These are phyloP conservation scores for Pipra filicauda DNA, from an alignment of 2,113 vertebrate species.

Conservation along the genomic window DNA sequence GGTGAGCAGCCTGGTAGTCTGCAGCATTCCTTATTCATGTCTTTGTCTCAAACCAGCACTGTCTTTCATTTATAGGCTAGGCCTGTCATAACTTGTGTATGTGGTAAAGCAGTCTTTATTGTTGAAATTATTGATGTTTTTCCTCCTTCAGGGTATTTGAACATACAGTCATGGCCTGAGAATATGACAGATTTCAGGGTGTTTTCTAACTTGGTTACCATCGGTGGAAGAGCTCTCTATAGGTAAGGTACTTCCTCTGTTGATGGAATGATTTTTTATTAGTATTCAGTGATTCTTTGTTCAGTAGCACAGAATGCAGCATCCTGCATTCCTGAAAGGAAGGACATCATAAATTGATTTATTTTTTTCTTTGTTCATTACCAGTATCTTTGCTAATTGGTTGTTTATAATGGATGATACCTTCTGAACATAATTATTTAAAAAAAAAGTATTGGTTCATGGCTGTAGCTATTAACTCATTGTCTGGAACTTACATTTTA, in stretches of 20 bases:
- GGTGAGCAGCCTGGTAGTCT: background rate
- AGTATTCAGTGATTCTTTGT: background rate
- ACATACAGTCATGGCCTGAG: constrained; percentile 97
- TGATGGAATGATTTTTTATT: background rate
- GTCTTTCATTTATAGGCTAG: background rate
- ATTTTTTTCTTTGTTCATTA: background rate
- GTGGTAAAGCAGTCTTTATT: background rate
- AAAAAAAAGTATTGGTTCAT: background rate
- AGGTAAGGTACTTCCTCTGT: constrained; percentile 74
- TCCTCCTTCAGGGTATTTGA: constrained; percentile 86
- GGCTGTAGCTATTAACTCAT: background rate
- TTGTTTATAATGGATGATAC: background rate
- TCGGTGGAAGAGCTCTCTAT: constrained; percentile 91
- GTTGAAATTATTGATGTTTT: background rate
- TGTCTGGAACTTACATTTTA: background rate
- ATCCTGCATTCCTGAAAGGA: background rate
- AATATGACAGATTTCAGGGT: constrained; percentile 97
- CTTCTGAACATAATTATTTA: background rate
- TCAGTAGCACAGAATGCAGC: background rate
- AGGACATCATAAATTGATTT: background rate
- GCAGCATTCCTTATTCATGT: background rate
- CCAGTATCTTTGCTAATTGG: background rate
- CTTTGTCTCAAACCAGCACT: background rate
- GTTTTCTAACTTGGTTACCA: constrained; percentile 93
- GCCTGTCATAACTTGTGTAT: background rate